Conservation (phyloP, 2,113 vertebrate genomes). For the Paedocypris sp. region DNA sequence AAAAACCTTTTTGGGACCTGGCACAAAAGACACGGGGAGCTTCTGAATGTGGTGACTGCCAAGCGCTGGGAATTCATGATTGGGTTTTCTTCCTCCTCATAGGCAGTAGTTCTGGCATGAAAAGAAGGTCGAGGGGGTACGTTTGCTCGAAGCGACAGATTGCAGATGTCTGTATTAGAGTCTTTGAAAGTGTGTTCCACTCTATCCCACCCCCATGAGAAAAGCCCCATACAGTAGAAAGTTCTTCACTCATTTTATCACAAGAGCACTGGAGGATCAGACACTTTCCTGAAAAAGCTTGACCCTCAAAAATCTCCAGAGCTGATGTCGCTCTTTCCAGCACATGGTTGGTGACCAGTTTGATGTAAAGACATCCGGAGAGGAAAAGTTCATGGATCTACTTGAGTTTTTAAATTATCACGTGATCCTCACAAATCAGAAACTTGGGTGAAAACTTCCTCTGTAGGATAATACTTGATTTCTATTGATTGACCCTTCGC, state of each 20-base stretch:
- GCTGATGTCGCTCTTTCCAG: too few relatives aligned
- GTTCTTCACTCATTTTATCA: slow-evolving; percentile 18
- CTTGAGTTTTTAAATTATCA: too few relatives aligned
- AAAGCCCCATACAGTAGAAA: slow-evolving; percentile 29
- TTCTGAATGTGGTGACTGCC: slow-evolving; percentile 34
- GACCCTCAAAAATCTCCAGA: neutral
- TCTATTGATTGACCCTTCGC: too few relatives aligned
- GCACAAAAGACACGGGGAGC: slow-evolving; percentile 35
- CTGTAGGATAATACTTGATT: too few relatives aligned
- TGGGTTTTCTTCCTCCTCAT: slow-evolving; percentile 26
- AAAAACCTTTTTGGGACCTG: slow-evolving; percentile 29
- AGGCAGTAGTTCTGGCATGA: slow-evolving; percentile 26
- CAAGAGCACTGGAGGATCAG: slow-evolving; percentile 1
- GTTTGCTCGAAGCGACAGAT: slow-evolving; percentile 35
- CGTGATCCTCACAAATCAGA: too few relatives aligned
- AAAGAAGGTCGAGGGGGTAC: slow-evolving; percentile 35
- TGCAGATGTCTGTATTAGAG: slow-evolving; percentile 40
- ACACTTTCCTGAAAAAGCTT: slow-evolving; percentile 16
- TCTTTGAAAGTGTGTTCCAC: slow-evolving; percentile 24
- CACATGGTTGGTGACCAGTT: too few relatives aligned
- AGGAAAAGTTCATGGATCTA: too few relatives aligned
- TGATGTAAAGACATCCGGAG: too few relatives aligned
- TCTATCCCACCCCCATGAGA: slow-evolving; percentile 13
- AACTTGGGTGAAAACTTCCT: too few relatives aligned
- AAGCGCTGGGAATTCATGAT: slow-evolving; percentile 37